A percentile compares a stretch with the other conserved stretches of the same genome.
Conservation (phyloP, 2,888 invertebrate species). For the Sinhomidia bicolor region DNA sequence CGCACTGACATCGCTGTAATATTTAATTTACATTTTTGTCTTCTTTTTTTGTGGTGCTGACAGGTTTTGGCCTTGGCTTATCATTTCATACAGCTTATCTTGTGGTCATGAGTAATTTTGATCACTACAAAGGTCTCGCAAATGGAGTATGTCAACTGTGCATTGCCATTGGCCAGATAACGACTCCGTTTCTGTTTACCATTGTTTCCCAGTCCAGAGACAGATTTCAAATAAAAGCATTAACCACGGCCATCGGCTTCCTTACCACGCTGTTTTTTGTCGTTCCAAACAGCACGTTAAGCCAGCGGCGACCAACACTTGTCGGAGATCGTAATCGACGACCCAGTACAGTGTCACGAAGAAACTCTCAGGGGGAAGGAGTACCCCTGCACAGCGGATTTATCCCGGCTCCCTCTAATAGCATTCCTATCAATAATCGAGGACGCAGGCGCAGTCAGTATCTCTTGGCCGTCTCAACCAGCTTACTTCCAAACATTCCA, state of each 20-base stretch:
- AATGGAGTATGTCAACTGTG: slow-evolving; percentile 76
- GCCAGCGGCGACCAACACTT: neutral
- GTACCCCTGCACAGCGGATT: slow-evolving; percentile 54
- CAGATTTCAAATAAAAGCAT: slow-evolving; percentile 74
- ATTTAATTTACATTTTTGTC: neutral
- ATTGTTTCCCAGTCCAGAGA: slow-evolving; percentile 68
- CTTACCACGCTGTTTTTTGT: slow-evolving; percentile 73
- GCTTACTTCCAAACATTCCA: slow-evolving; percentile 77
- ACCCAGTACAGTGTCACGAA: slow-evolving; percentile 33
- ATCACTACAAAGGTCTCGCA: slow-evolving; percentile 75
- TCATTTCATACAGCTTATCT: slow-evolving; percentile 77
- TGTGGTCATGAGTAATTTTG: slow-evolving; percentile 74
- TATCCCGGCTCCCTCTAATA: slow-evolving; percentile 10
- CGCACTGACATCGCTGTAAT: too few species aligned
- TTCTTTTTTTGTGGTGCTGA: neutral
- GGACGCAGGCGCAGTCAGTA: slow-evolving; percentile 74
- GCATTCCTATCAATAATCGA: slow-evolving; percentile 21
- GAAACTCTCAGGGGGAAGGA: slow-evolving; percentile 45
- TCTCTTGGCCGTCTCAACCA: slow-evolving; percentile 67
- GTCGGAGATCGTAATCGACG: slow-evolving; percentile 53
- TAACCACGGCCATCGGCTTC: slow-evolving; percentile 75
- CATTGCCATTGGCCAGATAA: slow-evolving; percentile 76
- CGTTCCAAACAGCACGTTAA: neutral
- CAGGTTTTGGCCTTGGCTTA: slow-evolving; percentile 78
- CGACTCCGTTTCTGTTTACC: slow-evolving; percentile 74